A percentile compares a stretch with the other conserved stretches of the same genome.
Evolutionary conservation across 2,888 invertebrate genomes (phyloP).

Genomic region (Strigamia transsilvanica): DNA sequence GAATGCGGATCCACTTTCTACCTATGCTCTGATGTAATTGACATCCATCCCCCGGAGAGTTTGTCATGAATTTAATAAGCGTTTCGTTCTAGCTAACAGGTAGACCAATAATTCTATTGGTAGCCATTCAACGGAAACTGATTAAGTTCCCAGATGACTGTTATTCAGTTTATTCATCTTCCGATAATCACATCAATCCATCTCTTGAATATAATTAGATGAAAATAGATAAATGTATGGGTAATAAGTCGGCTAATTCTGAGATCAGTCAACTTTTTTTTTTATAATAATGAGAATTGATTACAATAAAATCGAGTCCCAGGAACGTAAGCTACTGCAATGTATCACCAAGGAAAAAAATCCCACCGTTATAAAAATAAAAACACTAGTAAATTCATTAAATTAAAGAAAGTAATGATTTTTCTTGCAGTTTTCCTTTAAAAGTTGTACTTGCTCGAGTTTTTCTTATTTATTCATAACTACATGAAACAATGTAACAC

Average conservation of each 20-base stretch:
- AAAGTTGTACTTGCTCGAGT: no score
- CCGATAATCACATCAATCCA: neutral
- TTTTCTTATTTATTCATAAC: no score
- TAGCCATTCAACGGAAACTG: neutral
- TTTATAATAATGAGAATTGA: no score
- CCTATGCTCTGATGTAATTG: neutral
- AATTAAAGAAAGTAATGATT: neutral
- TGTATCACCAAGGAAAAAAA: no score
- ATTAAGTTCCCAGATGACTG: neutral
- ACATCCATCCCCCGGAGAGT: neutral
- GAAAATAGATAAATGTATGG: neutral
- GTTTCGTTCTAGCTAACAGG: neutral
- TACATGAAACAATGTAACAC: no score
- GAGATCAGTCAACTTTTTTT: no score
- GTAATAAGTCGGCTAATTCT: neutral
- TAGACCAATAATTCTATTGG: conserved; percentile 22
- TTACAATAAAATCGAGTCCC: no score
- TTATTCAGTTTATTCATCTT: neutral
- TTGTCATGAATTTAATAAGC: conserved; percentile 41
- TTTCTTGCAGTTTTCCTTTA: neutral
- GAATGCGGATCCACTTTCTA: conserved; percentile 12
- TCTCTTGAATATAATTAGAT: neutral
- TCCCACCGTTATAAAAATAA: neutral
- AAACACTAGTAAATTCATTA: neutral
- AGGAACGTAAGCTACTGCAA: neutral